Percentiles rank a stretch among this genome's conserved stretches.
Evolutionary conservation across 2,888 invertebrate genomes (phyloP).

Genomic region (Saturnia pavonia): DNA sequence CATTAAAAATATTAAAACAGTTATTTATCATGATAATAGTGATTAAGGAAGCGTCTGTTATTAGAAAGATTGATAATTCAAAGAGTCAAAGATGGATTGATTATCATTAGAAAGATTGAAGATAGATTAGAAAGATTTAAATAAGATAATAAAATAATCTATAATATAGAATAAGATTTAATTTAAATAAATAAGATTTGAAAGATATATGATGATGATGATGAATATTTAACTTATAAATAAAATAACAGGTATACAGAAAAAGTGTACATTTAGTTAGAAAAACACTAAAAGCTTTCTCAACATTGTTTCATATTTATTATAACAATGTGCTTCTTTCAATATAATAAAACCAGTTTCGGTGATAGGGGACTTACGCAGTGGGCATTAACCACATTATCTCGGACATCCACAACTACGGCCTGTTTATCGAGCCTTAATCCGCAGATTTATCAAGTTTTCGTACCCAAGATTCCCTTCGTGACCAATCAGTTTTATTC

Average conservation of each 20-base stretch:
- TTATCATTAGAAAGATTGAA: too few relatives aligned
- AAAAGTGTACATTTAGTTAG: not conserved
- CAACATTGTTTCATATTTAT: constrained; percentile 18
- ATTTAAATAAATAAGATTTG: too few relatives aligned
- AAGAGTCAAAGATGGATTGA: too few relatives aligned
- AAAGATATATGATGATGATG: too few relatives aligned
- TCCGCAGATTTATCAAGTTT: constrained; percentile 36
- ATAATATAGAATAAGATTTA: too few relatives aligned
- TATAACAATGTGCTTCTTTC: constrained; percentile 19
- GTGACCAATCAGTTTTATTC: constrained; percentile 37
- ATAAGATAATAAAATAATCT: too few relatives aligned
- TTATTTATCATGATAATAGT: too few relatives aligned
- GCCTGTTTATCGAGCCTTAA: constrained; percentile 45
- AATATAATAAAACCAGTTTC: constrained; percentile 18
- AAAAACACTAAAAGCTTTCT: not conserved
- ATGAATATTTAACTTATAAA: too few relatives aligned
- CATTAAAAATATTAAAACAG: too few relatives aligned
- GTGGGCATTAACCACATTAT: constrained; percentile 27
- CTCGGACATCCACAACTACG: constrained; percentile 29
- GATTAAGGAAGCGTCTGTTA: too few relatives aligned
- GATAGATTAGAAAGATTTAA: too few relatives aligned
- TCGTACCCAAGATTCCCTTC: constrained; percentile 35
- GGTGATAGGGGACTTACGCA: constrained; percentile 22
- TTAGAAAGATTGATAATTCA: too few relatives aligned
- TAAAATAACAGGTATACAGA: not conserved